Percentiles rank a stretch among this genome's conserved stretches.
phyloP scores from a whole-genome alignment of 2,888 invertebrate species.

The Lamellibrachia columna region DNA sequence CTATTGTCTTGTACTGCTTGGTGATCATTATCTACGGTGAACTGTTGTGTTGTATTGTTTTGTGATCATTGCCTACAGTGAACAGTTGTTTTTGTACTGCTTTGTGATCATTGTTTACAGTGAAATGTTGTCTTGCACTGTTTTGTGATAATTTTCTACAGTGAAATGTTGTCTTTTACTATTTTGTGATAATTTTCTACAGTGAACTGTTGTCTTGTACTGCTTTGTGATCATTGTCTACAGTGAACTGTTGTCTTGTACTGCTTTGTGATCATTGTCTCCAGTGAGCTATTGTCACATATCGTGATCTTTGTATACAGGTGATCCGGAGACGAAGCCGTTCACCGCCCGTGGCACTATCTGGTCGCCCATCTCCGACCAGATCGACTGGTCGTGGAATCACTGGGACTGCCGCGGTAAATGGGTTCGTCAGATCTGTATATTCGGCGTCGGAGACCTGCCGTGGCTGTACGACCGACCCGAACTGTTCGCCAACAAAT shows the following conservation, averaged over 20 bases:
- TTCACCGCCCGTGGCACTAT: constrained; percentile 36
- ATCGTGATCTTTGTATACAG: constrained; percentile 25
- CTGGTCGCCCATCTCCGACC: constrained; percentile 30
- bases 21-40: too few species aligned
- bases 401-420: constrained; percentile 49
- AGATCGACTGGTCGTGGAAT: constrained; percentile 38
- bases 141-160: too few species aligned
- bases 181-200: too few species aligned
- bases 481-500: constrained; percentile 61
- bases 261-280: not conserved
- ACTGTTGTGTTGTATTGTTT: too few species aligned
- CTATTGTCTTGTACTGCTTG: too few species aligned
- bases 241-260: too few species aligned
- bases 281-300: not conserved
- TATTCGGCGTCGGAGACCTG: constrained; percentile 56
- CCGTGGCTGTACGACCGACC: constrained; percentile 44
- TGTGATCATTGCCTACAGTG: not conserved
- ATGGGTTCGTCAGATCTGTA: constrained; percentile 53
- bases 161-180: too few species aligned
- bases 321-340: constrained; percentile 39
- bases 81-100: too few species aligned
- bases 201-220: too few species aligned
- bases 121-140: too few species aligned
- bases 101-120: too few species aligned
- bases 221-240: too few species aligned